Evolutionary conservation across 1,140 invertebrate genomes (phyloP), one percentile per base, ranked within the genome.

Genomic region (Dendrolimus kikuchii): DNA sequence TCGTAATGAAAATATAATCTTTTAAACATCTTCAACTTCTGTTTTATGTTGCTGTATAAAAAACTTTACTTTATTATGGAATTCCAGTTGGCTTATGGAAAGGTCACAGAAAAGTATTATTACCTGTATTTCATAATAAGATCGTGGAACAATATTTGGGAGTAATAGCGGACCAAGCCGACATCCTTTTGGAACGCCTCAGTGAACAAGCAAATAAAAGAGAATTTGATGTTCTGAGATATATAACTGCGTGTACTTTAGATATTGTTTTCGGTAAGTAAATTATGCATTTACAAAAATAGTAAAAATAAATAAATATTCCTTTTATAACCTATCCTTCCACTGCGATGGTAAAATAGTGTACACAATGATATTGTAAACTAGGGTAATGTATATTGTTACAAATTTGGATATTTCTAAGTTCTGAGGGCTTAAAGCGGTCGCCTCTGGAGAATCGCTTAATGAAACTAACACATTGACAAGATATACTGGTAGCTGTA

Each of bases 61-160:
- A 5, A 37, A 57, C n/a, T 42, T 60, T 7, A n/a, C 1, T 23
- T 23, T 23, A 23, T 23, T 23, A 38, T 51, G 7, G 37, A 39
- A 48, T 79, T 72, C 8, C 58, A 90, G 92, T 92, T 40, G 71
- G 81, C 0, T 90, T 92, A 83, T 95, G 94, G 94, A 88, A 89
- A 44, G 68, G 74, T 0, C 86, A 93, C 55, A 86, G 94, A 37
- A 94, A 92, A 79, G 77, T 95, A 40, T 81, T 95, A 36, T 92
- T 93, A 3, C 94, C 94, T 7, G 91, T 93, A 2, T 95, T 95
- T 74, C 92, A 94, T 75, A 93, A 93, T 65, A 90, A 90, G 66
- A 92, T 95, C 48, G 82, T 95, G 4, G 90, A 95, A 62, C 89
- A 92, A 58, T 95, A 95, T 73, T 62, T 95, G 5, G 87, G 88